Evolutionary conservation across 1,140 invertebrate species (phyloP).

Genomic region (Charaxes varanes): DNA sequence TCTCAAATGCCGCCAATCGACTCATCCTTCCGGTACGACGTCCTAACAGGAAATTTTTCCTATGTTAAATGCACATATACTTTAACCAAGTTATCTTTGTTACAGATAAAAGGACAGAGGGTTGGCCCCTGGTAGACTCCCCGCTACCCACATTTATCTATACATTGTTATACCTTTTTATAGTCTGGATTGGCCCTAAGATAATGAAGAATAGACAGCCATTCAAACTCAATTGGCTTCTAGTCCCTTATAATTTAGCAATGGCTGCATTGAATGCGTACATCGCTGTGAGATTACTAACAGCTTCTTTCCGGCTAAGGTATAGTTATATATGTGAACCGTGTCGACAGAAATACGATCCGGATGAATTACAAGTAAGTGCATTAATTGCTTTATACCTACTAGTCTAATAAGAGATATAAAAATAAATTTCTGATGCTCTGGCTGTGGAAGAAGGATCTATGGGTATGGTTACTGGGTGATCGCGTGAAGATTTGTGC

Average conservation of each 20-base stretch:
- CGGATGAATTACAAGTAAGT: slow-evolving; percentile 84
- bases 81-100: slow-evolving; percentile 27
- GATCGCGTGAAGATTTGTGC: no score
- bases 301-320: slow-evolving; percentile 82
- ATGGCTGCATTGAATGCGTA: slow-evolving; percentile 91
- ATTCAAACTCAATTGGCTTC: slow-evolving; percentile 83
- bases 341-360: slow-evolving; percentile 85
- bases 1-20: no score
- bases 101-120: slow-evolving; percentile 86
- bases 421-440: no score
- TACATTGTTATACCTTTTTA: slow-evolving; percentile 84
- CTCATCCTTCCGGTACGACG: no score
- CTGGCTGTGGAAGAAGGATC: no score
- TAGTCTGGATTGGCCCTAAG: slow-evolving; percentile 88
- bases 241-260: slow-evolving; percentile 90
- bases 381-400: no score
- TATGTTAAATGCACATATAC: not conserved
- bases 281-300: slow-evolving; percentile 85
- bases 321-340: slow-evolving; percentile 95
- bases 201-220: slow-evolving; percentile 88
- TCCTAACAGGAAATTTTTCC: not conserved
- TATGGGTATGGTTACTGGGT: no score
- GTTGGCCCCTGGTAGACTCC: slow-evolving; percentile 91
- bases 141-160: slow-evolving; percentile 85
- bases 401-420: no score